phyloP scores from a whole-genome alignment of 2,113 vertebrate genomes.

The Clupea harengus region DNA sequence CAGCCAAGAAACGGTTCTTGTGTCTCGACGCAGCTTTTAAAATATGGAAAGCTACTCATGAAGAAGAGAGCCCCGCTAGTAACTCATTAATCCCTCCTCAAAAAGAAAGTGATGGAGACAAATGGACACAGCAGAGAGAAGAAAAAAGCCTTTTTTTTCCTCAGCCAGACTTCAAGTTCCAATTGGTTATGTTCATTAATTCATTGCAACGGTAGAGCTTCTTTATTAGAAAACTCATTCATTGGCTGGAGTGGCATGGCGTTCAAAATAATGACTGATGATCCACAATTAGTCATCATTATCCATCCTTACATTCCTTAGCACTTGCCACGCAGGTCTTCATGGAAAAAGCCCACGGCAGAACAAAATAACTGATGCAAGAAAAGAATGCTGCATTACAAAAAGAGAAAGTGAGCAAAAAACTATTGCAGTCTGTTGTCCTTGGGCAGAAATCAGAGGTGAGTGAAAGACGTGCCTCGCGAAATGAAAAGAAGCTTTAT shows the following conservation, averaged over 20 bases:
- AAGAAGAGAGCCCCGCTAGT: not conserved
- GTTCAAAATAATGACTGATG: constrained; percentile 6
- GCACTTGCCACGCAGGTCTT: not conserved
- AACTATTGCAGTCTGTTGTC: not conserved
- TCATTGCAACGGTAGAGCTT: constrained; percentile 9
- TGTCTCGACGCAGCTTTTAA: constrained; percentile 13
- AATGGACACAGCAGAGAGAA: not conserved
- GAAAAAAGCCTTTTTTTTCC: not conserved
- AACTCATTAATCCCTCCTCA: not conserved
- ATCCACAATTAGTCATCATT: not conserved
- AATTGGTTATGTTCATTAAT: constrained; percentile 23
- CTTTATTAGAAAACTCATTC: not conserved
- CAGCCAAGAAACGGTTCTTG: not conserved
- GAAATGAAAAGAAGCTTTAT: not conserved
- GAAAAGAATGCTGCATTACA: not conserved
- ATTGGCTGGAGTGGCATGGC: constrained; percentile 11
- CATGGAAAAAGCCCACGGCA: not conserved
- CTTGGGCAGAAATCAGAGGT: not conserved
- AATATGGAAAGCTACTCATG: constrained; percentile 17
- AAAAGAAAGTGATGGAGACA: constrained; percentile 20
- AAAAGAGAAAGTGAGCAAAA: not conserved
- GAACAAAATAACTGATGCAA: not conserved
- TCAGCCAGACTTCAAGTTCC: constrained; percentile 11
- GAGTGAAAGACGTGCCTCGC: not conserved
- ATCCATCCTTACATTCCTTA: not conserved